phyloP scores from a whole-genome alignment of 1,140 invertebrate species.

The Lutraria rhynchaena region DNA sequence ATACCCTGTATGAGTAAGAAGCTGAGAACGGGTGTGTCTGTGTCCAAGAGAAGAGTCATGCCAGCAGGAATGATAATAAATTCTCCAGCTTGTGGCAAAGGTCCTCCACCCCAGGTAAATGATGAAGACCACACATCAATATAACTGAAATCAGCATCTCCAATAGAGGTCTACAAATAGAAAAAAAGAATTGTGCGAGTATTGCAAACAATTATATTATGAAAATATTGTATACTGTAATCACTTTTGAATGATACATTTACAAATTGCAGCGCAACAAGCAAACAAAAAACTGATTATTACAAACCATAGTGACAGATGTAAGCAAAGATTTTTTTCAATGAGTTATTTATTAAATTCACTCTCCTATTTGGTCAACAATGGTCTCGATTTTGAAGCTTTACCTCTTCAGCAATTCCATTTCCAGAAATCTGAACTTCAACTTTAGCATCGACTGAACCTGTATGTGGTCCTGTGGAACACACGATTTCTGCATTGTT shows the following conservation, averaged over 20 bases:
- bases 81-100: slow-evolving; percentile 73
- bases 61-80: slow-evolving; percentile 76
- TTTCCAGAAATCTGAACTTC: slow-evolving; percentile 61
- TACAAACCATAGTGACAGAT: too few species aligned
- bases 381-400: too few species aligned
- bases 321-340: too few species aligned
- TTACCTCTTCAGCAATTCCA: slow-evolving; percentile 63
- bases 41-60: slow-evolving; percentile 77
- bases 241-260: too few species aligned
- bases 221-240: too few species aligned
- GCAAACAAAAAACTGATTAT: too few species aligned
- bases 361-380: too few species aligned
- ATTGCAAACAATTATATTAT: too few species aligned
- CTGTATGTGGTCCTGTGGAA: slow-evolving; percentile 58
- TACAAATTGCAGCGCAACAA: too few species aligned
- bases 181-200: too few species aligned
- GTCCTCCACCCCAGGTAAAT: slow-evolving; percentile 51
- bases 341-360: too few species aligned
- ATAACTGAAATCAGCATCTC: slow-evolving; percentile 41
- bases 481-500: slow-evolving; percentile 64
- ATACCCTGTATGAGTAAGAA: slow-evolving; percentile 70
- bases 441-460: slow-evolving; percentile 59
- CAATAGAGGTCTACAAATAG: slow-evolving; percentile 28
- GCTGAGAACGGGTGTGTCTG: slow-evolving; percentile 73
- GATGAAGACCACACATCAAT: slow-evolving; percentile 52